Percentiles rank a stretch among this genome's conserved stretches.
Conservation (phyloP, 2,888 invertebrate genomes). For the Troilus luridus region DNA sequence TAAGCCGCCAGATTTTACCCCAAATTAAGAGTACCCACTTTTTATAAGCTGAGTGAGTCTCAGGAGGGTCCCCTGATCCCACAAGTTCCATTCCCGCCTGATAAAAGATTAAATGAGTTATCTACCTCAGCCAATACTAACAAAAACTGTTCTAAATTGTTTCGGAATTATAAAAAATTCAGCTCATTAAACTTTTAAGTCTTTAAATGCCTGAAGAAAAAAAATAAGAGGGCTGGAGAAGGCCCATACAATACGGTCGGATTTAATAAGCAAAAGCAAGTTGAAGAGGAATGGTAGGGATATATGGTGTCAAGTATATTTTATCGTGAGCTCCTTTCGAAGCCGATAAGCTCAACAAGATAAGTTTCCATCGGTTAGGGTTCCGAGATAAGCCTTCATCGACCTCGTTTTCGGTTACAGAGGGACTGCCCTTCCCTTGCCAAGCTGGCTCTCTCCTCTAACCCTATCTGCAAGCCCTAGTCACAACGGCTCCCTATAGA, state of each 20-base stretch:
- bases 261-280: slow-evolving; percentile 44
- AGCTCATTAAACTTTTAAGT: neutral
- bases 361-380: slow-evolving; percentile 55
- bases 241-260: neutral
- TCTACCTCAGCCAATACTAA: too few relatives aligned
- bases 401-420: slow-evolving; percentile 48
- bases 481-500: neutral
- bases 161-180: neutral
- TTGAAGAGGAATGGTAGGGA: slow-evolving; percentile 48
- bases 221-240: neutral
- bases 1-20: too few relatives aligned
- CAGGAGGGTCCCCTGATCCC: too few relatives aligned
- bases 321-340: slow-evolving; percentile 48
- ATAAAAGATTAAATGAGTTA: too few relatives aligned
- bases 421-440: slow-evolving; percentile 40
- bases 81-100: too few relatives aligned
- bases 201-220: neutral
- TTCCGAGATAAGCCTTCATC: slow-evolving; percentile 46
- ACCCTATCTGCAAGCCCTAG: slow-evolving; percentile 21
- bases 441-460: neutral
- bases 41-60: too few relatives aligned
- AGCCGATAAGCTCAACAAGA: slow-evolving; percentile 52
- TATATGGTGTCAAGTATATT: slow-evolving; percentile 52
- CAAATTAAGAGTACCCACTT: too few relatives aligned
- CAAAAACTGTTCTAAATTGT: too few relatives aligned